Percentiles rank a stretch among this genome's conserved stretches.
phyloP scores from a whole-genome alignment of 2,113 vertebrate genomes.

The Pontoporia blainvillei region DNA sequence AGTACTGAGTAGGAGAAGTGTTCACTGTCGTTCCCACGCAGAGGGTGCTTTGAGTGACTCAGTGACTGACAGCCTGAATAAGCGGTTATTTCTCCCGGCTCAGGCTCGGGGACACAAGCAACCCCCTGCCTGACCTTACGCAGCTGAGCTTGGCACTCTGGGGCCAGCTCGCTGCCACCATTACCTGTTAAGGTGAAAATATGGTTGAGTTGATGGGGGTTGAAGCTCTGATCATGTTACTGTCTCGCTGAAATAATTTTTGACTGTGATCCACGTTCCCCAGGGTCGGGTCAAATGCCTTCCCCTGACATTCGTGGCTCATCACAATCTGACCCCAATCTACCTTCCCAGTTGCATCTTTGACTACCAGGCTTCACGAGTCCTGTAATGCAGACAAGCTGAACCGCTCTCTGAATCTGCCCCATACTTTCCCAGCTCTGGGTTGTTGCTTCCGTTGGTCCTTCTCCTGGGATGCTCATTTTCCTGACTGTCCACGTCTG shows the following conservation, averaged over 20 bases:
- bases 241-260: constrained; percentile 53
- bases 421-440: not conserved
- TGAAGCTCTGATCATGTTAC: constrained; percentile 23
- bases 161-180: constrained; percentile 19
- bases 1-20: constrained; percentile 29
- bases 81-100: constrained; percentile 46
- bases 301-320: not conserved
- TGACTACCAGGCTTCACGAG: not conserved
- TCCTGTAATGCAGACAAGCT: not conserved
- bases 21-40: not conserved
- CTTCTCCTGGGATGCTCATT: not conserved
- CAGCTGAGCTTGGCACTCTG: constrained; percentile 25
- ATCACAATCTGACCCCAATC: not conserved
- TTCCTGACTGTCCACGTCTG: not conserved
- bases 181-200: constrained; percentile 59
- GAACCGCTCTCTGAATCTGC: not conserved
- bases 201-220: constrained; percentile 57
- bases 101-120: not conserved
- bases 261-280: not conserved
- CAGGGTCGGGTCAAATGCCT: not conserved
- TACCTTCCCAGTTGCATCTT: not conserved
- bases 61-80: constrained; percentile 64
- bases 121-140: constrained; percentile 7
- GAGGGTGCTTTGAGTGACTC: not conserved
- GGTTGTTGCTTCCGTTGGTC: not conserved